Evolutionary conservation across 2,888 invertebrate genomes (phyloP).

Genomic region (Leptarthrus brevirostris): DNA sequence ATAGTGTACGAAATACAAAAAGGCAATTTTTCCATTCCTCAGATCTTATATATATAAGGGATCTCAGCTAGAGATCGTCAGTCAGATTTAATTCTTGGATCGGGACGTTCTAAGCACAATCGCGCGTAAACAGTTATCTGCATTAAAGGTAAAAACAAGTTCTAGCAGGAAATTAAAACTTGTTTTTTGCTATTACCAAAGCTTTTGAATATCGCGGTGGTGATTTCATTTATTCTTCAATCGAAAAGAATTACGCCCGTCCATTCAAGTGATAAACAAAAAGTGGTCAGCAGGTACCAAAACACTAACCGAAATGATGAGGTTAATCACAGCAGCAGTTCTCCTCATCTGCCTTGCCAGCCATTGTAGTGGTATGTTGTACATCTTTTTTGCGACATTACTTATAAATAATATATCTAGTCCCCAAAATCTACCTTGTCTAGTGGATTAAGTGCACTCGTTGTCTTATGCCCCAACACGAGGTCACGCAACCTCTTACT

Average conservation of each 20-base stretch:
- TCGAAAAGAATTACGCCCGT: conserved; percentile 5
- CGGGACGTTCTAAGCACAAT: conserved; percentile 28
- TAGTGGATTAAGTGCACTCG: conserved; percentile 6
- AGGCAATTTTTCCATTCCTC: not conserved
- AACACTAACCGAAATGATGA: conserved; percentile 7
- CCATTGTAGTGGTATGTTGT: conserved; percentile 23
- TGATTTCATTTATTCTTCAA: conserved; percentile 17
- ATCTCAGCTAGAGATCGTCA: conserved; percentile 28
- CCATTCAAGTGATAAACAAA: not conserved
- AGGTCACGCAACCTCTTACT: not conserved
- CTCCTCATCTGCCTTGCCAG: conserved; percentile 9
- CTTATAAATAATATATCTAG: not conserved
- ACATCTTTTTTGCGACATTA: not conserved
- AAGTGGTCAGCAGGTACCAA: not conserved
- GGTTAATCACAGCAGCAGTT: conserved; percentile 11
- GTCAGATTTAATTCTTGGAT: conserved; percentile 22
- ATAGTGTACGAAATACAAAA: not conserved
- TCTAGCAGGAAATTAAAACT: conserved; percentile 27
- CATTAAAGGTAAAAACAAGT: conserved; percentile 31
- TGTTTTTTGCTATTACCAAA: not conserved
- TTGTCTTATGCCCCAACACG: not conserved
- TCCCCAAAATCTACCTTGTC: not conserved
- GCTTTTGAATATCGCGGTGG: not conserved
- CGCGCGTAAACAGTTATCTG: conserved; percentile 10
- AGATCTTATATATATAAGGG: conserved; percentile 38